Evolutionary conservation across 2,113 vertebrate genomes (phyloP).

Genomic region (Psittacula cyanocephala): DNA sequence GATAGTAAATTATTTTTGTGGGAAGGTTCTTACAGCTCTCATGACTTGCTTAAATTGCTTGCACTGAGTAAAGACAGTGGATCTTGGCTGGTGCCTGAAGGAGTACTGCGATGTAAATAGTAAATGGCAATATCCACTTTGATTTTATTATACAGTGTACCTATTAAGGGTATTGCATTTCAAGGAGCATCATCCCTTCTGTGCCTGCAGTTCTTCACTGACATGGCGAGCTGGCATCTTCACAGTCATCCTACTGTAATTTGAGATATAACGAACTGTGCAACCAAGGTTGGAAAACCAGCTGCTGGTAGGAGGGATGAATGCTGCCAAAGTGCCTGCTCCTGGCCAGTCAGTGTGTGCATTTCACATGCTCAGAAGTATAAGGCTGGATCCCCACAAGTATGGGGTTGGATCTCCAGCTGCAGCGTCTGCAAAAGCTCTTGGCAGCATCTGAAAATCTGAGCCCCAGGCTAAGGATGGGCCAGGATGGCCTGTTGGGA

Average conservation of each 20-base stretch:
- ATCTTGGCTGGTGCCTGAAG: neutral
- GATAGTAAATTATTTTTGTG: neutral
- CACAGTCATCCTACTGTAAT: neutral
- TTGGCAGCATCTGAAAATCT: neutral
- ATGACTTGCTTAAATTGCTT: neutral
- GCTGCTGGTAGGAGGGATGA: neutral
- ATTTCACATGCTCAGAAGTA: neutral
- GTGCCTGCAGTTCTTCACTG: neutral
- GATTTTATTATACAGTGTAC: neutral
- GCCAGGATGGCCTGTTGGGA: no score
- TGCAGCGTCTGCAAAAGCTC: neutral
- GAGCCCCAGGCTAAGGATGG: neutral
- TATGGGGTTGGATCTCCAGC: neutral
- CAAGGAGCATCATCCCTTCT: neutral
- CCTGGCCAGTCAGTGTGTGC: fast-evolving
- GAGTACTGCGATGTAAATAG: neutral
- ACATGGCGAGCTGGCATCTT: neutral
- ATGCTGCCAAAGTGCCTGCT: neutral
- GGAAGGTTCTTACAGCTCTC: neutral
- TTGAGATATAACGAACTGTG: neutral
- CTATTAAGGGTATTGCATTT: neutral
- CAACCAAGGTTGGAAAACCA: neutral
- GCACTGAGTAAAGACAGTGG: neutral
- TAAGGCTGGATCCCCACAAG: fast-evolving
- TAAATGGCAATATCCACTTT: neutral